Percentiles rank a stretch among this genome's conserved stretches.
These are phyloP conservation scores for Brevimyrus niger DNA, from an alignment of 2,113 vertebrate genomes.

Conservation along the genomic window DNA sequence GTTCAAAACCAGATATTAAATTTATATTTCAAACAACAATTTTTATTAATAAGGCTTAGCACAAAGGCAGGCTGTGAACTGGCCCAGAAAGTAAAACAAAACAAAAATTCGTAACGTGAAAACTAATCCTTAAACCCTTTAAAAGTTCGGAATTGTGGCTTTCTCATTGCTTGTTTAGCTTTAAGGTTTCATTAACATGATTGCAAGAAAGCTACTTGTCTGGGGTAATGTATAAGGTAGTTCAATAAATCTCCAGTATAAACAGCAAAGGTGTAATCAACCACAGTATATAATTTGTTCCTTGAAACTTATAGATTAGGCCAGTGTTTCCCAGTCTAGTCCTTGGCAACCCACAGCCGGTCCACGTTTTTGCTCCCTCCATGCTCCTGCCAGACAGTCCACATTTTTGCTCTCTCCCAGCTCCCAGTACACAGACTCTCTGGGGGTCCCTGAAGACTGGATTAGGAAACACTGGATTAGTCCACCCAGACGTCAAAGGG, in stretches of 20 bases:
- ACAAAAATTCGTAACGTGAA: neutral
- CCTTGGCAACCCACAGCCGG: too few species aligned
- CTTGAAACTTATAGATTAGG: neutral
- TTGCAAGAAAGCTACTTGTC: neutral
- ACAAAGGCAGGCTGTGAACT: neutral
- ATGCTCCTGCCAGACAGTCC: too few species aligned
- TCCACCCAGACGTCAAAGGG: neutral
- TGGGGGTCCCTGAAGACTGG: too few species aligned
- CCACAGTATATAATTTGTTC: neutral
- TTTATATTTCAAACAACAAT: neutral
- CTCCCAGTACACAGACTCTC: too few species aligned
- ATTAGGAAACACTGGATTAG: too few species aligned
- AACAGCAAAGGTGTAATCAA: neutral
- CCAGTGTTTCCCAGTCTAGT: too few species aligned
- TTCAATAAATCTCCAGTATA: neutral
- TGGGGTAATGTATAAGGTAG: neutral
- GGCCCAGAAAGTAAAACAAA: neutral
- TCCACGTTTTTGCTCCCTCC: too few species aligned
- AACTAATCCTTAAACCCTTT: neutral
- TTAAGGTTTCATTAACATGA: neutral
- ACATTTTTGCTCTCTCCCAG: too few species aligned
- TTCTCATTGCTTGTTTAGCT: neutral
- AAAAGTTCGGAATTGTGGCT: neutral
- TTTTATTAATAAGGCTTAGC: neutral
- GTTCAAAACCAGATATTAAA: neutral